These are phyloP conservation scores for Acheta domesticus DNA, from an alignment of 2,888 invertebrate species.

Conservation along the genomic window DNA sequence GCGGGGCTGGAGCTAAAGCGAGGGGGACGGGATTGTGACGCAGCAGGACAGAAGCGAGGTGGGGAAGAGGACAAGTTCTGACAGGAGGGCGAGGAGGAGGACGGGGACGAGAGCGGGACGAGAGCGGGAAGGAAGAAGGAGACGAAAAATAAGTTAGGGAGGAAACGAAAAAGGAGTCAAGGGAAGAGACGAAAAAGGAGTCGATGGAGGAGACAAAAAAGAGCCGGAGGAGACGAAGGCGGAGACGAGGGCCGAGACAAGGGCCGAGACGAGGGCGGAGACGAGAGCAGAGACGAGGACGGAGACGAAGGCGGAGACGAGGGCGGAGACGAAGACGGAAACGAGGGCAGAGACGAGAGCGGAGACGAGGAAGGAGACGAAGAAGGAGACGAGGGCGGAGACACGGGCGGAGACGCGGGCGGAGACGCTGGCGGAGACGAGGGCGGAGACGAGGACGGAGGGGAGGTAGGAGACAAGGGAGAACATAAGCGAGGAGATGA, in stretches of 20 bases:
- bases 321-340: too few species aligned
- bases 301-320: too few species aligned
- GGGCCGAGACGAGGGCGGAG: too few species aligned
- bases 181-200: too few species aligned
- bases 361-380: background rate
- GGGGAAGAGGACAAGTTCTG: background rate
- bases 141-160: background rate
- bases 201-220: too few species aligned
- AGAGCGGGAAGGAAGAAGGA: background rate
- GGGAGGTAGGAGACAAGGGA: too few species aligned
- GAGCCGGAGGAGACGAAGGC: too few species aligned
- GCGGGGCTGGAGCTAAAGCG: too few species aligned
- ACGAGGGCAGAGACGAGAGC: background rate
- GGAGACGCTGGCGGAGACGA: background rate
- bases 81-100: background rate
- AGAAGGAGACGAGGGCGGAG: background rate
- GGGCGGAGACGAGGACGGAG: too few species aligned
- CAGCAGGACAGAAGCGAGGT: background rate
- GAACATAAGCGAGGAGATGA: too few species aligned
- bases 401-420: background rate
- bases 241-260: too few species aligned
- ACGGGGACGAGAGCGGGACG: background rate
- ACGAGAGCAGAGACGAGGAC: too few species aligned
- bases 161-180: background rate
- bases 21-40: background rate